Conservation (phyloP, 2,797 vertebrate genomes). For the Typhlichthys eigenmanni region DNA sequence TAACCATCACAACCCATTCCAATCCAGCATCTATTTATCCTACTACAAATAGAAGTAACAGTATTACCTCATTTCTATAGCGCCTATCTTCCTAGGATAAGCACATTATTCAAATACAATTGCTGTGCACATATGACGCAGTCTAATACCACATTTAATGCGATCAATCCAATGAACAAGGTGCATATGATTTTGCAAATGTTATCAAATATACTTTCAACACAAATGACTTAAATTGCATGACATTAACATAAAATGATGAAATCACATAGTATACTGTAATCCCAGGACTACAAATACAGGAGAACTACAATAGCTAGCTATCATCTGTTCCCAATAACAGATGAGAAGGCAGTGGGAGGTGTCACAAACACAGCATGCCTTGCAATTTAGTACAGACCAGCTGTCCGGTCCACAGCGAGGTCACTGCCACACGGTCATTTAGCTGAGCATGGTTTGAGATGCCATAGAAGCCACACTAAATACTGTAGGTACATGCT, state of each 20-base stretch:
- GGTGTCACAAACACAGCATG: constrained; percentile 50
- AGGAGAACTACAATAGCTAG: constrained; percentile 13
- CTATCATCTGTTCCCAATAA: constrained; percentile 29
- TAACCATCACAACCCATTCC: no score
- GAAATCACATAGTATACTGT: background rate
- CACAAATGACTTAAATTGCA: no score
- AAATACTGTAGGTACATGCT: background rate
- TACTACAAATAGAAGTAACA: constrained; percentile 36
- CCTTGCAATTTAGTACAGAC: constrained; percentile 50
- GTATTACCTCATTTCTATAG: constrained; percentile 8
- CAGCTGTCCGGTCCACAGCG: constrained; percentile 46
- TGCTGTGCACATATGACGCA: constrained; percentile 19
- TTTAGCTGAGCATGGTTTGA: constrained; percentile 6
- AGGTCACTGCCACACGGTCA: constrained; percentile 13
- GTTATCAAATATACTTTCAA: background rate
- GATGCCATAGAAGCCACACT: constrained; percentile 2
- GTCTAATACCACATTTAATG: background rate
- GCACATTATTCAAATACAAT: constrained; percentile 50
- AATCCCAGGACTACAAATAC: background rate
- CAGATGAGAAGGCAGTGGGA: constrained; percentile 67
- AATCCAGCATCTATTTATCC: constrained; percentile 28
- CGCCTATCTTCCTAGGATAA: constrained; percentile 29
- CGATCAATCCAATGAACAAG: background rate
- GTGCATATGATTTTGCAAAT: no score
- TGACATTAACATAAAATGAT: background rate